A percentile compares a stretch with the other conserved stretches of the same genome.
Evolutionary conservation across 2,113 vertebrate genomes (phyloP).

Genomic region (Misgurnus mizolepis): DNA sequence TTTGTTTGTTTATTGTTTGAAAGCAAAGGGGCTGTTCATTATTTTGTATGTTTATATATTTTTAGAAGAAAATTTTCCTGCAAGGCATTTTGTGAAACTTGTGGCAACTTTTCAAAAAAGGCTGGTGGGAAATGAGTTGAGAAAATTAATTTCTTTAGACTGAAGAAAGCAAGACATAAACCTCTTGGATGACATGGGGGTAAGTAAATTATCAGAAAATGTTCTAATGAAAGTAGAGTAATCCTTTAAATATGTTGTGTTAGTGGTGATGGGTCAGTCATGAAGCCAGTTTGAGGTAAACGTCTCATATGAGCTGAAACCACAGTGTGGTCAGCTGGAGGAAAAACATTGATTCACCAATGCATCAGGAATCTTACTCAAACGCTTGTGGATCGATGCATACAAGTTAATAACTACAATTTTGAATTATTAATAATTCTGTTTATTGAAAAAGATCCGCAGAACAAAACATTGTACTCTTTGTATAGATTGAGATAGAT

Average conservation of each 20-base stretch:
- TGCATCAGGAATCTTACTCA: neutral
- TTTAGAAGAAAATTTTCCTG: no score
- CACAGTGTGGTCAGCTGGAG: neutral
- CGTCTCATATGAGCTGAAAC: neutral
- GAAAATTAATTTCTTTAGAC: no score
- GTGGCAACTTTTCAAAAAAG: no score
- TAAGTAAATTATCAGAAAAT: no score
- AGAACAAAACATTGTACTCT: neutral
- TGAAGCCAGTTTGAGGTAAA: conserved; percentile 1
- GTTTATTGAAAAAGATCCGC: neutral
- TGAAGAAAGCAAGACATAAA: no score
- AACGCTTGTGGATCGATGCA: neutral
- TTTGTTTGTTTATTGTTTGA: no score
- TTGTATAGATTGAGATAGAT: neutral
- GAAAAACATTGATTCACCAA: neutral
- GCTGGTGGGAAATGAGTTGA: no score
- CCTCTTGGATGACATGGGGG: no score
- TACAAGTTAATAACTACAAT: neutral
- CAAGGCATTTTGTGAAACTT: no score
- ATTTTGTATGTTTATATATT: no score
- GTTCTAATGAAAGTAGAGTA: no score
- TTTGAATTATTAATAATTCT: neutral
- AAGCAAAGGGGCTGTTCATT: no score
- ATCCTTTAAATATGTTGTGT: neutral
- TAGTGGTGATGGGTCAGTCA: neutral